phyloP scores from a whole-genome alignment of 2,113 vertebrate genomes.

The Microcebus lehilahytsara region DNA sequence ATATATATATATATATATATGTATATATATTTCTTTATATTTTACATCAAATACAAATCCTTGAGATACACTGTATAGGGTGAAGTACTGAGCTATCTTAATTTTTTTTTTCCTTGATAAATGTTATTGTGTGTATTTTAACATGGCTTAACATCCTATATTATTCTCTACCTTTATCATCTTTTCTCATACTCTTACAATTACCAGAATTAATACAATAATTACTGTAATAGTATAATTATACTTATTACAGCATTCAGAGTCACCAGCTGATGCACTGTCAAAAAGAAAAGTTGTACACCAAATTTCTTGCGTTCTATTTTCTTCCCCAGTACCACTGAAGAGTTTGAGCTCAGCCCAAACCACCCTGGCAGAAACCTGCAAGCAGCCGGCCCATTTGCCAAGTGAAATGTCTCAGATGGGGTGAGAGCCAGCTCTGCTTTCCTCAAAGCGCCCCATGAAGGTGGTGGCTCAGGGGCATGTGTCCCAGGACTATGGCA shows the following conservation, averaged over 20 bases:
- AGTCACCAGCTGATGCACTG: background rate
- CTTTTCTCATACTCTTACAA: background rate
- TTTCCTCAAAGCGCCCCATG: background rate
- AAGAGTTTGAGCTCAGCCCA: background rate
- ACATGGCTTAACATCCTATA: background rate
- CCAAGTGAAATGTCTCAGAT: background rate
- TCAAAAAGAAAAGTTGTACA: conserved; percentile 59
- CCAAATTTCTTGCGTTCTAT: background rate
- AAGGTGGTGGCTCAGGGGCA: background rate
- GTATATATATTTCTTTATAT: background rate
- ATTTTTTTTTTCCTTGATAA: background rate
- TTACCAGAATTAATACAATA: background rate
- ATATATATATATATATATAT: background rate
- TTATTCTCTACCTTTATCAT: background rate
- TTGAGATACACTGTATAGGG: background rate
- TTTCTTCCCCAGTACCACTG: background rate
- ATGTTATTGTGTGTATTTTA: background rate
- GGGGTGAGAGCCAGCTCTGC: background rate
- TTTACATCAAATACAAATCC: background rate
- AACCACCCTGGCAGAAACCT: background rate
- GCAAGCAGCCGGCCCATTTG: background rate
- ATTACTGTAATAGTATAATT: background rate
- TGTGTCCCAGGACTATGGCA: background rate
- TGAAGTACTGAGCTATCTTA: background rate
- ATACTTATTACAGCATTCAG: background rate